Evolutionary conservation across 2,888 invertebrate genomes (phyloP), one percentile per base, ranked within the genome.

Genomic region (Mesorhabditis spiculigera): DNA sequence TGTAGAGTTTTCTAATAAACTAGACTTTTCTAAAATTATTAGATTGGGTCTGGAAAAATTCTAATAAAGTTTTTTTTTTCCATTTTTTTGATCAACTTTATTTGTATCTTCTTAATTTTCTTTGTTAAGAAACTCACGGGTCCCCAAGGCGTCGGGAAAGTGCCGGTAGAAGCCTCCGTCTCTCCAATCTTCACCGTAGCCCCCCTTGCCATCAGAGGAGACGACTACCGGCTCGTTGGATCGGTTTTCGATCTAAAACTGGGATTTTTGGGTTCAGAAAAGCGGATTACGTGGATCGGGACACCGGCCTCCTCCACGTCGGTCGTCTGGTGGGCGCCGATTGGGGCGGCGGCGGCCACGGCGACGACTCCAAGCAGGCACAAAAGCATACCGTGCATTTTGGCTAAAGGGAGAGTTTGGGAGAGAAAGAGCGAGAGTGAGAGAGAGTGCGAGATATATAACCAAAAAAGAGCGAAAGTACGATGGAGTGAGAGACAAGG

Each of bases 111-210:
- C n/a, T n/a, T n/a, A n/a, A n/a, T n/a, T n/a, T n/a, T n/a, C n/a
- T n/a, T n/a, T n/a, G n/a, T n/a, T n/a, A n/a, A n/a, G n/a, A n/a
- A n/a, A n/a, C n/a, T 50, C n/a, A 50, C 58, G 10, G 58, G 58
- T 50, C 58, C 58, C 58, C 58, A 50, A 10, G 58, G 58, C 8
- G 58, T 50, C n/a, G 8, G 58, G 58, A 50, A 50, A 13, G 58
- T 50, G 1, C 58, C 58, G 58, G 58, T 50, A n/a, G 58, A 13
- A 10, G 58, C 10, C 10, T 50, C n/a, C n/a, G 58, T 10, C 10
- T 50, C 58, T 50, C 58, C 58, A 50, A 50, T 50, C 58, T 50
- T 50, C n/a, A 50, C 58, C 8, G 58, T 50, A n/a, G n/a, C 58
- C n/a, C 58, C n/a, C 58, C 8, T 50, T n/a, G 8, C 58, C 58